Conservation (phyloP, 2,888 invertebrate genomes). For the Drosophila quasianomalipes region DNA sequence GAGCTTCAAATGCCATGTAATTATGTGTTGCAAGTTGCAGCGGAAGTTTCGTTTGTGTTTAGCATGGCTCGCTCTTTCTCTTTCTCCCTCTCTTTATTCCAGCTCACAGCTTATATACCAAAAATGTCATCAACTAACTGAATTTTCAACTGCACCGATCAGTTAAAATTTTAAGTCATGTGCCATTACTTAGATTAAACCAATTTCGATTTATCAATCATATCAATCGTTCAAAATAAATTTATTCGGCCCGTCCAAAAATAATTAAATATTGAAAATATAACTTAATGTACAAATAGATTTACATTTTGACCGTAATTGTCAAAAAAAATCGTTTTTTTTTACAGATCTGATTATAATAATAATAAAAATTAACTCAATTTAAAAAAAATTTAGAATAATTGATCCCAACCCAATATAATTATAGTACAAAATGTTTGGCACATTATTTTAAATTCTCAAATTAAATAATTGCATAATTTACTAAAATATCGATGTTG, state of each 20-base stretch:
- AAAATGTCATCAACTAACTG: conserved; percentile 19
- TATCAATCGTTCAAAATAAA: not conserved
- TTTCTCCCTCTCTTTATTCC: not conserved
- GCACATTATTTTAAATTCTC: conserved; percentile 6
- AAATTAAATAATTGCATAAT: conserved; percentile 1
- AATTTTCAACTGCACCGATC: conserved; percentile 16
- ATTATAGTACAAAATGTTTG: not conserved
- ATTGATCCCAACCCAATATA: not conserved
- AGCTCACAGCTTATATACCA: conserved; percentile 12
- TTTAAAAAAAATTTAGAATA: not conserved
- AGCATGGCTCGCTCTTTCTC: conserved; percentile 1
- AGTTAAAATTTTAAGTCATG: not conserved
- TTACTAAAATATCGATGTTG: not conserved
- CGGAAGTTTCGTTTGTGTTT: conserved; percentile 50
- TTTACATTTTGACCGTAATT: not conserved
- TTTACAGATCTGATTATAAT: not conserved
- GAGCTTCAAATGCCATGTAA: conserved; percentile 59
- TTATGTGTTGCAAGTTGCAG: conserved; percentile 51
- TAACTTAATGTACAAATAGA: not conserved
- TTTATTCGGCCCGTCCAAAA: not conserved
- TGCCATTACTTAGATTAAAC: not conserved
- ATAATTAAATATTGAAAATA: not conserved
- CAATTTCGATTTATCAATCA: not conserved
- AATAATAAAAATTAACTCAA: not conserved
- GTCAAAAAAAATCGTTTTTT: not conserved